These are phyloP conservation scores for Cenopis cana DNA, from an alignment of 2,888 invertebrate genomes.

Conservation along the genomic window DNA sequence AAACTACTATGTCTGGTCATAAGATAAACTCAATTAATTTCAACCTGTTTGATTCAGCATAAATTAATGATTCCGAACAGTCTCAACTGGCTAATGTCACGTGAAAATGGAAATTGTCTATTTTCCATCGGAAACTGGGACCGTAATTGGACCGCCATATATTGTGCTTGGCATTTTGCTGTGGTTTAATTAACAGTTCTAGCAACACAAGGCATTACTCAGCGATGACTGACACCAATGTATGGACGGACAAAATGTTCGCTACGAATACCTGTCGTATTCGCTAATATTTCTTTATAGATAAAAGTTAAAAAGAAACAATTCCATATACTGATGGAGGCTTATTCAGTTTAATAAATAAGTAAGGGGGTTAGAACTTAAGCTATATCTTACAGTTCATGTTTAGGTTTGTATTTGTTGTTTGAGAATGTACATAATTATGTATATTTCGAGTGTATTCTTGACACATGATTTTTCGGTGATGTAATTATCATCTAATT, in stretches of 20 bases:
- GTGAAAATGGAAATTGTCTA: constrained; percentile 48
- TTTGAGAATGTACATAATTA: too few relatives aligned
- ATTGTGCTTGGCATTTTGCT: constrained; percentile 67
- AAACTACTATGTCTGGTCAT: too few relatives aligned
- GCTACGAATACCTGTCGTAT: too few relatives aligned
- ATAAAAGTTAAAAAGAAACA: too few relatives aligned
- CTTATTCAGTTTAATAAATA: too few relatives aligned
- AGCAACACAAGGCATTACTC: constrained; percentile 60
- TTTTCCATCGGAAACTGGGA: constrained; percentile 61
- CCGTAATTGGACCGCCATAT: constrained; percentile 56
- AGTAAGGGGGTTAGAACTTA: too few relatives aligned
- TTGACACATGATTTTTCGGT: too few relatives aligned
- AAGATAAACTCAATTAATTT: not conserved
- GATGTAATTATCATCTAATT: too few relatives aligned
- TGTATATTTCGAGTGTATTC: too few relatives aligned
- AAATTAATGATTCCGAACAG: constrained; percentile 16
- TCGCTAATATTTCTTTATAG: not conserved
- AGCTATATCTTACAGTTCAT: too few relatives aligned
- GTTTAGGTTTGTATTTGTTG: too few relatives aligned
- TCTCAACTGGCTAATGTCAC: constrained; percentile 19
- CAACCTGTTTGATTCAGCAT: constrained; percentile 6
- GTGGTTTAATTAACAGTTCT: constrained; percentile 73
- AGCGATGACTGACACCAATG: constrained; percentile 58
- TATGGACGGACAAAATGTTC: constrained; percentile 46
- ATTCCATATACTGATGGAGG: too few relatives aligned